Evolutionary conservation across 2,888 invertebrate species (phyloP).

Genomic region (Hymenopus coronatus): DNA sequence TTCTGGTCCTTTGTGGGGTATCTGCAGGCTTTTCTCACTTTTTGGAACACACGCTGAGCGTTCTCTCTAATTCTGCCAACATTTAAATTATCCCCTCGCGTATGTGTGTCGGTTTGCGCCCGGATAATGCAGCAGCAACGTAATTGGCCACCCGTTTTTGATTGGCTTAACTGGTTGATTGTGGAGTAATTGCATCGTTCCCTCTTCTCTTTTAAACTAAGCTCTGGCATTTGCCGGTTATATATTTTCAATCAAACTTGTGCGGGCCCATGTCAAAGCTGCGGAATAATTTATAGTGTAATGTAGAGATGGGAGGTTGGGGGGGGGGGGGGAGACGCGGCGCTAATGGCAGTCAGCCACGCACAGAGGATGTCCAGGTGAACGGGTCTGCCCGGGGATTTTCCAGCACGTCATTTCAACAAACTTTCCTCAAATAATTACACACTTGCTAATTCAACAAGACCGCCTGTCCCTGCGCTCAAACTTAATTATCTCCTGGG

Average conservation of each 20-base stretch:
- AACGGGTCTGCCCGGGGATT: background rate
- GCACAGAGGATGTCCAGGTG: background rate
- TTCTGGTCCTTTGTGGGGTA: background rate
- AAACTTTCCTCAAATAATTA: background rate
- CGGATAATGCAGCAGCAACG: constrained; percentile 9
- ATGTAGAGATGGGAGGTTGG: background rate
- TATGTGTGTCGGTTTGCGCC: background rate
- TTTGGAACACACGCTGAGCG: background rate
- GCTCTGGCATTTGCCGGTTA: constrained; percentile 6
- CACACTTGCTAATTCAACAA: background rate
- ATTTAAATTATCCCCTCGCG: constrained; percentile 24
- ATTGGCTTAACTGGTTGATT: constrained; percentile 44
- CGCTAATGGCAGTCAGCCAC: background rate
- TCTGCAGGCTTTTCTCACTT: background rate
- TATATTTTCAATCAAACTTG: constrained; percentile 22
- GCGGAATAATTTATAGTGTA: constrained; percentile 19
- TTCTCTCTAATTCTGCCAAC: constrained; percentile 17
- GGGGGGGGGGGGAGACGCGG: background rate
- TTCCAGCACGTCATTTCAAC: background rate
- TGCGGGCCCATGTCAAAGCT: constrained; percentile 16
- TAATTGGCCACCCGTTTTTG: constrained; percentile 21
- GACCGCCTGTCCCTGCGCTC: background rate
- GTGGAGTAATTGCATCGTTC: constrained; percentile 38
- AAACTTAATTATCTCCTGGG: background rate
- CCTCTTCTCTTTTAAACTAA: background rate